Percentiles rank a stretch among this genome's conserved stretches.
These are phyloP conservation scores for Melanerpes aurifrons DNA, from an alignment of 2,113 vertebrate species.

Conservation along the genomic window DNA sequence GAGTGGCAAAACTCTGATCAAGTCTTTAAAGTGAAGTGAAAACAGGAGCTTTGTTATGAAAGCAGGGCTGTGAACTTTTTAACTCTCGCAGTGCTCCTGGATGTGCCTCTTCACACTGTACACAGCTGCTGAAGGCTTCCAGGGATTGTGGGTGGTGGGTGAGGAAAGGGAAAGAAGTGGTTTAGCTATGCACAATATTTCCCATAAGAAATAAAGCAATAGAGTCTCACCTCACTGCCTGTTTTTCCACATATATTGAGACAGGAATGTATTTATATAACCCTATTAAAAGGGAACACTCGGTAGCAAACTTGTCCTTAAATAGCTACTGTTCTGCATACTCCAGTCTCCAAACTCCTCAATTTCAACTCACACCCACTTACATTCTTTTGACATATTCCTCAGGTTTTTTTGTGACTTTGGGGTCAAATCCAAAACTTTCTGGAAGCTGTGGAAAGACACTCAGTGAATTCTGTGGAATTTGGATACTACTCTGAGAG, in stretches of 20 bases:
- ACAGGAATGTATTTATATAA: slow-evolving; percentile 72
- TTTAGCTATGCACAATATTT: slow-evolving; percentile 66
- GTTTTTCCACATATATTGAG: slow-evolving; percentile 72
- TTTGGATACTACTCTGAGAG: slow-evolving; percentile 33
- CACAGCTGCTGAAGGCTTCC: slow-evolving; percentile 56
- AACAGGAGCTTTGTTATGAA: slow-evolving; percentile 53
- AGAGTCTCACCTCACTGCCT: slow-evolving; percentile 72
- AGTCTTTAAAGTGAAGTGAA: slow-evolving; percentile 23
- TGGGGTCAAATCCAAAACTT: slow-evolving; percentile 46
- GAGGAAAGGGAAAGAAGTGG: slow-evolving; percentile 56
- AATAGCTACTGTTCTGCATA: slow-evolving; percentile 73
- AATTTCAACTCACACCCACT: slow-evolving; percentile 73
- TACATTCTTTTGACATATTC: slow-evolving; percentile 69
- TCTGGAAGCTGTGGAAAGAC: slow-evolving; percentile 65
- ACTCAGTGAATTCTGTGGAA: slow-evolving; percentile 49
- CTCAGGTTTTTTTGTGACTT: slow-evolving; percentile 56
- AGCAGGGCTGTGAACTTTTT: slow-evolving; percentile 52
- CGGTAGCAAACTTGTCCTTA: slow-evolving; percentile 59
- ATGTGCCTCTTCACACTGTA: slow-evolving; percentile 23
- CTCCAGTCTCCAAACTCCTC: slow-evolving; percentile 53
- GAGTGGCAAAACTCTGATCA: slow-evolving; percentile 44
- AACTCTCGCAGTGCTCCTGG: neutral
- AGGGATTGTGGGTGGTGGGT: slow-evolving; percentile 63
- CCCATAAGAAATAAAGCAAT: slow-evolving; percentile 69
- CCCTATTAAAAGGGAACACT: slow-evolving; percentile 68